A percentile compares a stretch with the other conserved stretches of the same genome.
phyloP scores from a whole-genome alignment of 1,140 invertebrate species.

The Ostrea denselamellosa region DNA sequence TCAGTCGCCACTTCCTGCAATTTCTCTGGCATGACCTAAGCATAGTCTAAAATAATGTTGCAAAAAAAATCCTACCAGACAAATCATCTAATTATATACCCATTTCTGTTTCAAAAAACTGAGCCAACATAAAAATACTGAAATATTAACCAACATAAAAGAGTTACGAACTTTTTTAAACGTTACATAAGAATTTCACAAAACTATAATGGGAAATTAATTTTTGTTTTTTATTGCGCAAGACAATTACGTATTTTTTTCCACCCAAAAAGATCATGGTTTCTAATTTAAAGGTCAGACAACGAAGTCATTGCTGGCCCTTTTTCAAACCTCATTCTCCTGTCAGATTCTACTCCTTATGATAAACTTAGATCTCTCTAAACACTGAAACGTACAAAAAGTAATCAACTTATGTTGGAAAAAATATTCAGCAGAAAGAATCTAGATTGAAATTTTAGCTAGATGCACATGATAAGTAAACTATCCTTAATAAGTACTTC shows the following conservation, averaged over 20 bases:
- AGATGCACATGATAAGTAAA: conserved; percentile 5
- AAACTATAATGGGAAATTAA: conserved; percentile 3
- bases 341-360: background rate
- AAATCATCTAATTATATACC: background rate
- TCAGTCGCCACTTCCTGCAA: conserved; percentile 4
- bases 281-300: conserved; percentile 21
- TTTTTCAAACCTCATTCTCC: background rate
- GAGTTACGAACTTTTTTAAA: background rate
- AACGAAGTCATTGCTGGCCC: background rate
- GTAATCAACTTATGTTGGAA: conserved; percentile 1
- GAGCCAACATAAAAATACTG: background rate
- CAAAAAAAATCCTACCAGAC: conserved; percentile 3
- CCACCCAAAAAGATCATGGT: background rate
- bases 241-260: background rate
- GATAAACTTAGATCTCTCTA: background rate
- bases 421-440: background rate
- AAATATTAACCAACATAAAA: background rate
- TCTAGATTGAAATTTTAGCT: background rate
- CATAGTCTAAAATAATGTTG: background rate
- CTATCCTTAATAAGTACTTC: background rate
- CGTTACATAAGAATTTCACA: background rate
- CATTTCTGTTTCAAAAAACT: background rate
- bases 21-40: conserved; percentile 8
- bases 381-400: conserved; percentile 16
- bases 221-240: conserved; percentile 12